Evolutionary conservation across 1,140 invertebrate genomes (phyloP).

Genomic region (Drosophila biarmipes): DNA sequence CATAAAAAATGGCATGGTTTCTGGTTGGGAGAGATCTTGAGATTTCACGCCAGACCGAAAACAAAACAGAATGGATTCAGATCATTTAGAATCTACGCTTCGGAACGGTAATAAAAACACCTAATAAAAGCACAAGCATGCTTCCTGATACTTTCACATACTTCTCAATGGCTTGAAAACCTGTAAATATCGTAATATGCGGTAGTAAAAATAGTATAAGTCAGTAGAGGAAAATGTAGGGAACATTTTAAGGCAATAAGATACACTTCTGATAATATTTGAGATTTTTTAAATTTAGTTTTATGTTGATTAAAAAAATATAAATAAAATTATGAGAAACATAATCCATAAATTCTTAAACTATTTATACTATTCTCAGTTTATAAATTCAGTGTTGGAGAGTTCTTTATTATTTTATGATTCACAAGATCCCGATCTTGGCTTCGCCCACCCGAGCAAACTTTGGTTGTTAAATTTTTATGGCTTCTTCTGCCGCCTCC

Average conservation of each 20-base stretch:
- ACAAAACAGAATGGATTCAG: slow-evolving; percentile 24
- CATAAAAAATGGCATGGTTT: slow-evolving; percentile 37
- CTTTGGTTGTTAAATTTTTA: slow-evolving; percentile 35
- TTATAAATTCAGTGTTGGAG: background rate
- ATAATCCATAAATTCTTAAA: no score
- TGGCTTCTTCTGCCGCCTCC: slow-evolving; percentile 3
- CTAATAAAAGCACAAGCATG: slow-evolving; percentile 4
- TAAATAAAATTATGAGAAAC: no score
- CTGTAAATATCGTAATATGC: background rate
- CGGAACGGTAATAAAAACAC: slow-evolving; percentile 4
- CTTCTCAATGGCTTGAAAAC: background rate
- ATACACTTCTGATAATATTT: background rate
- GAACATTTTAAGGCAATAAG: no score
- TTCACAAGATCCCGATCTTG: slow-evolving; percentile 14
- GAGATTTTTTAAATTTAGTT: background rate
- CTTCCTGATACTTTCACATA: slow-evolving; percentile 15
- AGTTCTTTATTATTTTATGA: slow-evolving; percentile 1
- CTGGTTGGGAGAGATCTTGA: slow-evolving; percentile 20
- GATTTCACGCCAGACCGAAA: slow-evolving; percentile 7
- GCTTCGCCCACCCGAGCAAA: slow-evolving; percentile 4
- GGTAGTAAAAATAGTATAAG: background rate
- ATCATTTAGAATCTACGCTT: slow-evolving; percentile 19
- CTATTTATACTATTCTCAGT: background rate
- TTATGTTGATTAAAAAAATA: no score
- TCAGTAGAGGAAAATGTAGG: background rate